Percentiles rank a stretch among this genome's conserved stretches.
phyloP scores from a whole-genome alignment of 2,113 vertebrate species.

The Ariopsis seemanni region DNA sequence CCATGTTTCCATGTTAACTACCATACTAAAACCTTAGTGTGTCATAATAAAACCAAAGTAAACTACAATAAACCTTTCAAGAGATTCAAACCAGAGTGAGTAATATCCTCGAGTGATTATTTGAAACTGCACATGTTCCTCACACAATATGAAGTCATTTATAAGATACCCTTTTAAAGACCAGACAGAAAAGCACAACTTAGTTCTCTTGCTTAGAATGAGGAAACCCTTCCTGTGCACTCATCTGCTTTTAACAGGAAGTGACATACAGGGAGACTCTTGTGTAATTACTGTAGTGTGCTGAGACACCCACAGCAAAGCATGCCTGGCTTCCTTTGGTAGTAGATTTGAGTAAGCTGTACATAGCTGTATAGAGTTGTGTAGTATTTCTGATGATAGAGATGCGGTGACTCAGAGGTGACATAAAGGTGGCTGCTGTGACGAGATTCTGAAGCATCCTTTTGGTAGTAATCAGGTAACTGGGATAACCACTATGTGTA shows the following conservation, averaged over 20 bases:
- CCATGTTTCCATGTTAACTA: neutral
- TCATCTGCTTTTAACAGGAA: constrained; percentile 61
- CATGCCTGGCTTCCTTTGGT: constrained; percentile 55
- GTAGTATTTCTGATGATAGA: neutral
- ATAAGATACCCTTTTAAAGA: constrained; percentile 10
- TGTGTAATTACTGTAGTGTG: constrained; percentile 42
- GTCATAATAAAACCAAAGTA: neutral
- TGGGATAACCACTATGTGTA: neutral
- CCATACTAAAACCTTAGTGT: neutral
- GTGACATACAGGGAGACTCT: constrained; percentile 57
- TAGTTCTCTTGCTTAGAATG: constrained; percentile 14
- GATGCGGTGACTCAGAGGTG: constrained; percentile 27
- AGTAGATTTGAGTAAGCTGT: constrained; percentile 36
- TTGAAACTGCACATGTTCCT: constrained; percentile 24
- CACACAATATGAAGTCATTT: constrained; percentile 35
- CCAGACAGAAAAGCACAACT: constrained; percentile 19
- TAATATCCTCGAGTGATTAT: neutral
- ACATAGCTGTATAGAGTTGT: neutral
- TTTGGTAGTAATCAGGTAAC: constrained; percentile 13
- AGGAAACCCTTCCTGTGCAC: constrained; percentile 45
- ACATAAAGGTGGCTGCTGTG: constrained; percentile 6
- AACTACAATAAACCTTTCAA: neutral
- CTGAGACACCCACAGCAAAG: constrained; percentile 29
- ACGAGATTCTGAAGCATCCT: constrained; percentile 11
- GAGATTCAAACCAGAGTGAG: neutral